Conservation (phyloP, 1,140 invertebrate genomes). For the Zaprionus inermis region DNA sequence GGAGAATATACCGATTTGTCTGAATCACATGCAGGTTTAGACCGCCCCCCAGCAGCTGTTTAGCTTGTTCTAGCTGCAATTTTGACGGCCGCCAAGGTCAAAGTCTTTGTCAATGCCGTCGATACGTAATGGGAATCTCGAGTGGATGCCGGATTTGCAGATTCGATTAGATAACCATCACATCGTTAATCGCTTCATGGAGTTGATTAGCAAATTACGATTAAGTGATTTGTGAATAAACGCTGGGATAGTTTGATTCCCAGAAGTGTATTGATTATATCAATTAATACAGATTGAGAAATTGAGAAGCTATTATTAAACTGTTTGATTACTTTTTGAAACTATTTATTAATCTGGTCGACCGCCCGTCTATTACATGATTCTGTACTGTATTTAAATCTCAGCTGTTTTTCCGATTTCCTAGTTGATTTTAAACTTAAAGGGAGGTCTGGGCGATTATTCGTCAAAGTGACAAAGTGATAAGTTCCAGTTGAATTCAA, state of each 20-base stretch:
- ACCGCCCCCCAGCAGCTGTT: conserved; percentile 15
- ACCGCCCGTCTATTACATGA: too few relatives aligned
- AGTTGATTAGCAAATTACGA: neutral
- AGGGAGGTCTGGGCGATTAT: conserved; percentile 8
- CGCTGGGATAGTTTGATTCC: neutral
- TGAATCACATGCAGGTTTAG: conserved; percentile 33
- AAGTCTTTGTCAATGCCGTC: conserved; percentile 21
- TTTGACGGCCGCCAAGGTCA: conserved; percentile 46
- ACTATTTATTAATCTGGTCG: neutral
- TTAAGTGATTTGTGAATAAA: neutral
- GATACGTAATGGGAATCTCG: conserved; percentile 9
- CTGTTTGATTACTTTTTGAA: neutral
- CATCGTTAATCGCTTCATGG: neutral
- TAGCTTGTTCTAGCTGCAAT: conserved; percentile 22
- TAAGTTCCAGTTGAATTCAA: conserved; percentile 54
- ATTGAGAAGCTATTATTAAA: neutral
- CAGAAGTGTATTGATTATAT: neutral
- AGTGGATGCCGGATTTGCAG: conserved; percentile 9
- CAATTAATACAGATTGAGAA: neutral
- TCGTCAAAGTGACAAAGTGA: neutral
- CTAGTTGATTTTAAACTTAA: neutral
- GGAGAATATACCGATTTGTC: conserved; percentile 52
- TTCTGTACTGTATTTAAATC: too few relatives aligned
- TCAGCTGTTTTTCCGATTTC: neutral
- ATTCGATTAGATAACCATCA: neutral